These are phyloP conservation scores for Harpagoxenus sublaevis DNA, from an alignment of 2,888 invertebrate genomes.

Conservation along the genomic window DNA sequence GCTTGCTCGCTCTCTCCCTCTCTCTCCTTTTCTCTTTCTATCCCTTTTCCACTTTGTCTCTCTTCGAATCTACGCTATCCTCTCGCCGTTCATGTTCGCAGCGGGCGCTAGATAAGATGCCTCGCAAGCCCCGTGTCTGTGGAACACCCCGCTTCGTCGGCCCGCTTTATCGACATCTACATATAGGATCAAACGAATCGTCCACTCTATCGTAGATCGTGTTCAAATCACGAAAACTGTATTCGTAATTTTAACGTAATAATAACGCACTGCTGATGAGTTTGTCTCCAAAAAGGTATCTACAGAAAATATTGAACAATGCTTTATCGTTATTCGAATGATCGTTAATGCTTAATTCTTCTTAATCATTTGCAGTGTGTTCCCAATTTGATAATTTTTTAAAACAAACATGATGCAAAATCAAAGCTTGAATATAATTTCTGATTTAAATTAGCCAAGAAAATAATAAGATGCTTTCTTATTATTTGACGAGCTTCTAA, in stretches of 20 bases:
- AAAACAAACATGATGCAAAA: background rate
- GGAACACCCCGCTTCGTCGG: conserved; percentile 50
- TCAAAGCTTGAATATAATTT: background rate
- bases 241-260: background rate
- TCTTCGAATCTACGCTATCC: conserved; percentile 59
- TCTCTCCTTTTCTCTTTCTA: conserved; percentile 49
- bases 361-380: background rate
- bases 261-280: background rate
- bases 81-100: conserved; percentile 61
- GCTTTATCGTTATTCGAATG: no score
- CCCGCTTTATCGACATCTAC: conserved; percentile 62
- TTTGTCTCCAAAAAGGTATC: background rate
- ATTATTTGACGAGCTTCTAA: conserved; percentile 19
- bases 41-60: conserved; percentile 57
- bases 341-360: background rate
- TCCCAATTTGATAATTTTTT: background rate
- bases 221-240: background rate
- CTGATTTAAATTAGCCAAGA: background rate
- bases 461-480: conserved; percentile 2
- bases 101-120: conserved; percentile 67
- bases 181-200: conserved; percentile 27
- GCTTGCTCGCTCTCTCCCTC: conserved; percentile 22
- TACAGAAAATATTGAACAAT: background rate
- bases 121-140: conserved; percentile 52
- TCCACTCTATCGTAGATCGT: conserved; percentile 12